Evolutionary conservation across 2,113 vertebrate species (phyloP).

Genomic region (Sapajus apella): DNA sequence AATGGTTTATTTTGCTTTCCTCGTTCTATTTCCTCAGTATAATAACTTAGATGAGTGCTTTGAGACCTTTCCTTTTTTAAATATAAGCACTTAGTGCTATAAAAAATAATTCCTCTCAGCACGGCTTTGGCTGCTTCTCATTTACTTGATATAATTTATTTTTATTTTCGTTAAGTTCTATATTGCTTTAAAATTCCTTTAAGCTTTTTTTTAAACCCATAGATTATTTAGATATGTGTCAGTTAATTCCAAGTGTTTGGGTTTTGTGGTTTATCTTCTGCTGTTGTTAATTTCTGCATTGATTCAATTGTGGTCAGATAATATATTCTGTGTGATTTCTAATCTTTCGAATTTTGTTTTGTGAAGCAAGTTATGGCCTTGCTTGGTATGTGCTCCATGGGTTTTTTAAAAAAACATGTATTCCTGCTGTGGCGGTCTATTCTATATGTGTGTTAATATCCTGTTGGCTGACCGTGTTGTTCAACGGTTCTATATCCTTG

Average conservation of each 20-base stretch:
- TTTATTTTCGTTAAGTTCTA: not conserved
- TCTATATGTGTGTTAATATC: no score
- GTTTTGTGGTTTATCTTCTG: not conserved
- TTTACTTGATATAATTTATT: not conserved
- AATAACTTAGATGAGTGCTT: not conserved
- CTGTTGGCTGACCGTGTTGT: not conserved
- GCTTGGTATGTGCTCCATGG: not conserved
- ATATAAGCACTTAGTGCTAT: not conserved
- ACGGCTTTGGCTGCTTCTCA: not conserved
- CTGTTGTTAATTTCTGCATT: not conserved
- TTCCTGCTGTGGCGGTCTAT: fast-evolving
- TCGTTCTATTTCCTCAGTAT: not conserved
- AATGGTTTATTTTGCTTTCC: not conserved
- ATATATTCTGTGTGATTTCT: not conserved
- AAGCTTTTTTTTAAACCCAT: not conserved
- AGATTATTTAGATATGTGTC: not conserved
- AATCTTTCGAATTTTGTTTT: not conserved
- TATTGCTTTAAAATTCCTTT: not conserved
- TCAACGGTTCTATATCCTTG: not conserved
- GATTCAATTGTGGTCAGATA: not conserved
- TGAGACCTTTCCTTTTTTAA: not conserved
- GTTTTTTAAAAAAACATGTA: not conserved
- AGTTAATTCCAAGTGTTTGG: not conserved
- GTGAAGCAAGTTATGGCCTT: not conserved
- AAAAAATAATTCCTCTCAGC: not conserved